These are phyloP conservation scores for Trypoxylus dichotomus DNA, from an alignment of 1,140 invertebrate species.

Conservation along the genomic window DNA sequence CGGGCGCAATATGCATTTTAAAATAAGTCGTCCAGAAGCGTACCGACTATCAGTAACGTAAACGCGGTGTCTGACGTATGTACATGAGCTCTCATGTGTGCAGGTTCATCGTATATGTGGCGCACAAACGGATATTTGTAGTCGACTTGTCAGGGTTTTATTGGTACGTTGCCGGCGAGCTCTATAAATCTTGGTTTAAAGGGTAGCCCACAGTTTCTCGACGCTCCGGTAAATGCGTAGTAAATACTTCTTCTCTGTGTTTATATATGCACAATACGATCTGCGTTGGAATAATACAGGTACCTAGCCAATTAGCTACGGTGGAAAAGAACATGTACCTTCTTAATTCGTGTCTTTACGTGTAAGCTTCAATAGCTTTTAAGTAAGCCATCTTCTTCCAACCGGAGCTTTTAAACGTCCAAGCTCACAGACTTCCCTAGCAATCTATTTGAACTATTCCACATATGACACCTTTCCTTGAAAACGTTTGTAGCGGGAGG, in stretches of 20 bases:
- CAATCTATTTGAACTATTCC: too few relatives aligned
- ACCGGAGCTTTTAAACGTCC: too few relatives aligned
- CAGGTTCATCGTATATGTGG: neutral
- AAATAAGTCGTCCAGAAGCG: conserved; percentile 4
- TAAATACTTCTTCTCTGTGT: neutral
- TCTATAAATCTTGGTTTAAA: conserved; percentile 26
- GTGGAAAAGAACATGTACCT: too few relatives aligned
- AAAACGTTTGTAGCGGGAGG: too few relatives aligned
- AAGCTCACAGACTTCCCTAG: too few relatives aligned
- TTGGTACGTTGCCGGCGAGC: conserved; percentile 18
- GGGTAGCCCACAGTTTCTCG: conserved; percentile 2
- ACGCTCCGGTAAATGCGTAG: neutral
- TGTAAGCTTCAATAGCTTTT: too few relatives aligned
- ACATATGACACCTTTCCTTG: too few relatives aligned
- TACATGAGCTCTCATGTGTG: neutral
- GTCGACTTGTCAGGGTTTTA: conserved; percentile 27
- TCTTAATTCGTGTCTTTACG: too few relatives aligned
- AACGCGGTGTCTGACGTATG: neutral
- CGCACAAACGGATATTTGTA: conserved; percentile 15
- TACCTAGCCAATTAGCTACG: too few relatives aligned
- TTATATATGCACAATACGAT: too few relatives aligned
- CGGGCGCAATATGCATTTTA: conserved; percentile 7
- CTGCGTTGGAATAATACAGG: too few relatives aligned
- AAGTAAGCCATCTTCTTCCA: too few relatives aligned
- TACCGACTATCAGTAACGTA: neutral